Conservation (phyloP, 2,888 invertebrate genomes). For the Artemia sp. region DNA sequence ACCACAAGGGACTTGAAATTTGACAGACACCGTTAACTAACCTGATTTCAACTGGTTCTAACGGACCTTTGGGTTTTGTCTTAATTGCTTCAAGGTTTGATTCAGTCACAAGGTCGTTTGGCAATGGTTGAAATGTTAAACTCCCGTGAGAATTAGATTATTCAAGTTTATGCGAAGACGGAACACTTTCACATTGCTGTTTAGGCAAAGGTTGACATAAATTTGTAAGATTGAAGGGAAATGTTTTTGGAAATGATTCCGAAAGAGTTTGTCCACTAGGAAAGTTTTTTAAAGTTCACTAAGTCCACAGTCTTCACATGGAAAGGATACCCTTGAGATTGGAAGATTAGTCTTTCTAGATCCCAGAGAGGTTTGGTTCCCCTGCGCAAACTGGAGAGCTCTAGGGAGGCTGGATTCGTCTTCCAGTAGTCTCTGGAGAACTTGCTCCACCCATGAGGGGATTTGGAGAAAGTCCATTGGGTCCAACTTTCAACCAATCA, state of each 20-base stretch:
- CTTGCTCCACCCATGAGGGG: conserved; percentile 15
- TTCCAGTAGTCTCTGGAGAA: conserved; percentile 13
- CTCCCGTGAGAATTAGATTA: too few relatives aligned
- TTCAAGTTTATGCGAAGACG: too few relatives aligned
- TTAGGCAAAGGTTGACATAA: too few relatives aligned
- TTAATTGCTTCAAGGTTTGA: too few relatives aligned
- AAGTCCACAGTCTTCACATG: background rate
- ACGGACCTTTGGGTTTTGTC: conserved; percentile 11
- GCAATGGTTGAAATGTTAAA: too few relatives aligned
- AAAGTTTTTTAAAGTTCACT: background rate
- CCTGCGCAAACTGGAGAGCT: conserved; percentile 13
- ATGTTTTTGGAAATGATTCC: too few relatives aligned
- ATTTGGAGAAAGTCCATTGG: conserved; percentile 6
- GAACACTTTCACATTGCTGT: too few relatives aligned
- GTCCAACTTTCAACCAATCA: conserved; percentile 6
- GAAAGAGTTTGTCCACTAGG: too few relatives aligned
- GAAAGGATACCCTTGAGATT: conserved; percentile 15
- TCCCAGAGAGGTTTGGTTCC: background rate
- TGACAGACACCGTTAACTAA: too few relatives aligned
- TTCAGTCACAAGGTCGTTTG: too few relatives aligned
- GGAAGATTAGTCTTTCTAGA: conserved; percentile 15
- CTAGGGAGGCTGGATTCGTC: conserved; percentile 8
- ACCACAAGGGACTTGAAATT: background rate
- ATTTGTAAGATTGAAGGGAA: too few relatives aligned
- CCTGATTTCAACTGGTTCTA: background rate